Evolutionary conservation across 1,140 invertebrate species (phyloP).

Genomic region (Anagrus nilaparvatae): DNA sequence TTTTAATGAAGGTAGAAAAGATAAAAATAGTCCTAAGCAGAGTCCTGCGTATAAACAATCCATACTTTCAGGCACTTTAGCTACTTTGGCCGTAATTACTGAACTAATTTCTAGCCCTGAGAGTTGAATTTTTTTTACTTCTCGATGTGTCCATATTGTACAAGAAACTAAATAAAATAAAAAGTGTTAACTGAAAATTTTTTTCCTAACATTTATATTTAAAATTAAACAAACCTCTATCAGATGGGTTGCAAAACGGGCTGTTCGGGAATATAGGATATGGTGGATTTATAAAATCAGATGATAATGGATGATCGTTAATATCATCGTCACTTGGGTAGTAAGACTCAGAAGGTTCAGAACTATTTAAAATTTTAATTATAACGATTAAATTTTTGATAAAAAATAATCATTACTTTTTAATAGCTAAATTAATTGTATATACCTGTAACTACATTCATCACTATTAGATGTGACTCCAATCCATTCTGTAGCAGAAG

Average conservation of each 20-base stretch:
- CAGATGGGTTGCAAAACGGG: too few species aligned
- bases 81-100: slow-evolving; percentile 81
- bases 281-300: too few species aligned
- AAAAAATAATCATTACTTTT: not conserved
- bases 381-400: not conserved
- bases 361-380: not conserved
- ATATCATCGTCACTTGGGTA: too few species aligned
- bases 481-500: slow-evolving; percentile 72
- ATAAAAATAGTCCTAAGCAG: slow-evolving; percentile 45
- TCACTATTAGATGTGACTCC: slow-evolving; percentile 77
- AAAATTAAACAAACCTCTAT: not conserved
- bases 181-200: slow-evolving; percentile 12
- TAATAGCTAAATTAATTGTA: slow-evolving; percentile 1
- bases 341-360: not conserved
- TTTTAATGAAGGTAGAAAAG: slow-evolving; percentile 47
- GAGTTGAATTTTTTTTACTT: slow-evolving; percentile 84
- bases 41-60: slow-evolving; percentile 72
- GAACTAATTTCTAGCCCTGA: slow-evolving; percentile 90
- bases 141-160: slow-evolving; percentile 83
- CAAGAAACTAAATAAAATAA: slow-evolving; percentile 64
- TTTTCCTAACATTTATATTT: slow-evolving; percentile 4
- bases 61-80: slow-evolving; percentile 67
- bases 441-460: slow-evolving; percentile 64
- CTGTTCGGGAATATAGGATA: too few species aligned
- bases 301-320: too few species aligned